These are phyloP conservation scores for Nanorana parkeri DNA, from an alignment of 2,113 vertebrate species.

Conservation along the genomic window DNA sequence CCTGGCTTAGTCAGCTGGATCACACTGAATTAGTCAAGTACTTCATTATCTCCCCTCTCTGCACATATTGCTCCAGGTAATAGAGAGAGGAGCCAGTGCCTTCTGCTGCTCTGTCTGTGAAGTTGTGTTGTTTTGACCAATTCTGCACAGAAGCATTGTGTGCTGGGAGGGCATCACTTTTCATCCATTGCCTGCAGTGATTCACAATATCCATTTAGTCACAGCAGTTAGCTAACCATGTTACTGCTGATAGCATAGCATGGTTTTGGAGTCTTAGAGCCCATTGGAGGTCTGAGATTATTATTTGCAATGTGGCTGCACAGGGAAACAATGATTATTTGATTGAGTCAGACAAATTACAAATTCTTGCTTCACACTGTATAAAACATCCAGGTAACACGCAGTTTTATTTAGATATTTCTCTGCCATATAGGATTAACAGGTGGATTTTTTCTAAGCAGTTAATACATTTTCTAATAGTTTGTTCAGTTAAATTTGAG, in stretches of 20 bases:
- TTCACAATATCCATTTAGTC: constrained; percentile 74
- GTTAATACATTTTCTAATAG: no score
- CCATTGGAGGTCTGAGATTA: constrained; percentile 79
- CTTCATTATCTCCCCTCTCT: constrained; percentile 88
- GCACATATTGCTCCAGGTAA: constrained; percentile 91
- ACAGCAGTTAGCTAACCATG: constrained; percentile 76
- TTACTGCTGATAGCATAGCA: constrained; percentile 75
- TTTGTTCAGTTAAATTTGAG: not conserved
- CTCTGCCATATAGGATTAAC: not conserved
- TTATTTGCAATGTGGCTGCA: constrained; percentile 68
- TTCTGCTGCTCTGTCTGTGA: constrained; percentile 84
- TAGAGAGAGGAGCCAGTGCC: constrained; percentile 80
- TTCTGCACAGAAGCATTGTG: constrained; percentile 71
- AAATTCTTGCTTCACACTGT: constrained; percentile 46
- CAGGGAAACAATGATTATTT: constrained; percentile 75
- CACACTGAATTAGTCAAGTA: constrained; percentile 88
- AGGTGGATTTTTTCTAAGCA: not conserved
- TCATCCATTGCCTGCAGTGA: constrained; percentile 76
- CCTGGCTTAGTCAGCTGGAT: constrained; percentile 94
- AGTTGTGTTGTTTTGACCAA: constrained; percentile 79
- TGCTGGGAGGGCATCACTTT: constrained; percentile 71
- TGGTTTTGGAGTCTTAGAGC: constrained; percentile 67
- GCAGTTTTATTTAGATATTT: not conserved
- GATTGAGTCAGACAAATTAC: constrained; percentile 84
- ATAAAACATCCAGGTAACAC: not conserved